Evolutionary conservation across 2,888 invertebrate genomes (phyloP), one percentile per base, ranked within the genome.

Genomic region (Zaprionus obscuricornis): DNA sequence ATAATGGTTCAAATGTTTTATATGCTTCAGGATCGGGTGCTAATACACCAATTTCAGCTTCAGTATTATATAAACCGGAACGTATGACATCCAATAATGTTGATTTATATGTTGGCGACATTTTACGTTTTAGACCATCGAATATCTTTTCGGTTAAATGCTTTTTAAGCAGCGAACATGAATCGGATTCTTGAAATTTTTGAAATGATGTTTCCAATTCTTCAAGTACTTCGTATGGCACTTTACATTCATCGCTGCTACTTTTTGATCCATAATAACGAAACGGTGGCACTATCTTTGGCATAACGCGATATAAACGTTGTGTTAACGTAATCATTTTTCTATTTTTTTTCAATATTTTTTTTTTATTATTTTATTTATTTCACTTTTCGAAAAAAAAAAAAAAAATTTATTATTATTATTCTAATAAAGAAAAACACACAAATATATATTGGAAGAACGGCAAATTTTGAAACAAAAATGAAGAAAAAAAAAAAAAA

Each of bases 21-120:
- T 98, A 99, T 40, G 98, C 91, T 91, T 98, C 98, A 64, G 98
- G 97, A 90, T 98, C 98, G 47, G 98, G 97, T 47, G 98, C 98
- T 90, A 98, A 98, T 91, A 98, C 95, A 88, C 98, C 98, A 69
- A 98, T 96, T 85, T 97, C 97, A 68, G 97, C 97, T 91, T 98
- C 98, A 89, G 94, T 94, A 91, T 99, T 98, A 91, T 97, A 96
- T 87, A 97, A 92, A 94, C 97, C 98, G 79, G 98, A 98, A 91
- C 97, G 97, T 90, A 98, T 96, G 89, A 96, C 95, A 91, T 98
- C 98, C 89, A 97, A 92, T 63, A 98, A 94, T 49, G 96, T 95
- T 46, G 98, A 97, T 70, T 96, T 96, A 89, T 97, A 96, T 63
- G 94, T 94, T 58, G 90, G 90, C 65, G 98, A 98, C 92, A 96